Evolutionary conservation across 2,113 vertebrate genomes (phyloP).

Genomic region (Hemibates koningsi): DNA sequence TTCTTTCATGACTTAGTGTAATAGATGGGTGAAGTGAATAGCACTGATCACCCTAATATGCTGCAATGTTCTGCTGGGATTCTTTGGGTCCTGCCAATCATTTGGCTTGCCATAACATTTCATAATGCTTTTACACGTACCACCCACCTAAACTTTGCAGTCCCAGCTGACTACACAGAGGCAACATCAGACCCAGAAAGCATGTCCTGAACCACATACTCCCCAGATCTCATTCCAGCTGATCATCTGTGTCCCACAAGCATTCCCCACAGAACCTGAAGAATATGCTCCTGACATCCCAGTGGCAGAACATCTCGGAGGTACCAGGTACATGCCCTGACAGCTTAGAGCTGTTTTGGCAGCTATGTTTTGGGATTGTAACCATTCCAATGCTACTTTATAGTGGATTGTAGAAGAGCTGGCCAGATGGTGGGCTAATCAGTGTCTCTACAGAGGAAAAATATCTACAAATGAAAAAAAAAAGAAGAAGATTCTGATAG

Average conservation of each 20-base stretch:
- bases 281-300: background rate
- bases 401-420: background rate
- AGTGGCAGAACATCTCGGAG: background rate
- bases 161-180: background rate
- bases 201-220: background rate
- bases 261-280: background rate
- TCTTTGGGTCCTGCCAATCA: background rate
- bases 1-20: background rate
- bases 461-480: background rate
- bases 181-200: background rate
- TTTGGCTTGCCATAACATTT: background rate
- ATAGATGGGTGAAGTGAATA: background rate
- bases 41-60: background rate
- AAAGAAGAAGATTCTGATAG: background rate
- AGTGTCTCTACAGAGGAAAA: background rate
- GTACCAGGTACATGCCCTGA: background rate
- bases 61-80: background rate
- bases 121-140: background rate
- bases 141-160: background rate
- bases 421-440: conserved; percentile 5
- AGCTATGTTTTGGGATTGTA: background rate
- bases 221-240: background rate
- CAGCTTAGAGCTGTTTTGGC: background rate
- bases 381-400: background rate
- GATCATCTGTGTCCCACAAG: background rate